Evolutionary conservation across 2,888 invertebrate species (phyloP), one percentile per base, ranked within the genome.

Genomic region (Apamea epomidion): DNA sequence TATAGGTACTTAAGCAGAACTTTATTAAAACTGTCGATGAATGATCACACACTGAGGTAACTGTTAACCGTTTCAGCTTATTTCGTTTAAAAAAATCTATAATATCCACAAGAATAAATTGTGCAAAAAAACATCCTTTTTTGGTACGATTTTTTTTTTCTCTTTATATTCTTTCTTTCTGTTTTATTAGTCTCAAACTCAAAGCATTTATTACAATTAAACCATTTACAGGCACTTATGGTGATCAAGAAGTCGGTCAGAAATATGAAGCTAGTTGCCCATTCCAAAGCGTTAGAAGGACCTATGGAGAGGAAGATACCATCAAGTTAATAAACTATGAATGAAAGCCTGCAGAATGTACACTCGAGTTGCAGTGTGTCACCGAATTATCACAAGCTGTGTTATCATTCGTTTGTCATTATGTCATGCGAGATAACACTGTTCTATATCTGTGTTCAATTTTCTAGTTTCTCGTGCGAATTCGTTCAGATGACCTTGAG

Each of bases 371-470:
- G 84, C 84, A 85, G 37, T 71, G 58, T 48, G 74, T 10, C 72
- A 69, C 54, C 73, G 68, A 87, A 89, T 86, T 86, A 87, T 84
- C 82, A 76, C 77, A 45, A 70, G 67, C 74, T 16, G 45, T 76
- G 82, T 81, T 88, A 87, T 84, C 89, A 73, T 76, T 45, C n/a
- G 74, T 65, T 83, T 80, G 87, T 88, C 87, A 87, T 87, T 85
- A 87, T 82, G 81, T 86, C 88, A 88, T 78, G 37, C 14, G 18
- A 85, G 88, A 88, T 88, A 88, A 87, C 32, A 37, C 62, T 7
- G 32, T 32, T 21, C 51, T 84, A 75, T 83, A 76, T 79, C 32
- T 86, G 74, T 82, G 83, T 78, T 71, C 51, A 79, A 79, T 83
- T 74, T 65, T 76, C 62, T 65, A 64, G 74, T 83, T 83, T 85